Base-by-base conservation (phyloP, 2,888 invertebrate genomes). In the Drosophila meridiana region DNA sequence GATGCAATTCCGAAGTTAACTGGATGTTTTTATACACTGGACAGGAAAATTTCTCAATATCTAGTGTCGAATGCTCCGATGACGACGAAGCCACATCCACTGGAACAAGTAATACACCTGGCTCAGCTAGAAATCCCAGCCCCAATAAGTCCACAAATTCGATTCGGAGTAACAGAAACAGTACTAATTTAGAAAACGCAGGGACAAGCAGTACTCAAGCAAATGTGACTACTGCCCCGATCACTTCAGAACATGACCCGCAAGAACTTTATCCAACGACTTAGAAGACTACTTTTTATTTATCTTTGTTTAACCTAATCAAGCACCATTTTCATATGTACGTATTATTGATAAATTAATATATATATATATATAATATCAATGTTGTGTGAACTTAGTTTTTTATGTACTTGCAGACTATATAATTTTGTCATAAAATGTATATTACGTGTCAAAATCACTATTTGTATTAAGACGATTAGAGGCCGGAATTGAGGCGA, bases 41-140 rank as follows among this genome's bases (percentile, higher is more conserved):
- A 8, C 40, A 85, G 89, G 69, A 64, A 45, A 86, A 66, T 42
- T 62, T 70, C 7, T 75, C 77, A 30, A 61, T 73, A 63, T 89
- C 90, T 57, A 90, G 91, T 61, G 71, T 84, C 26, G 89, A 90
- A 43, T 73, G 64, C 42, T 90, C 90, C 3, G 91, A 90, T 43
- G 91, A 91, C 48, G 91, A 90, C 20, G 89, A 86, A 28, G 36
- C 68, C 28, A 7, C 57, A 47, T 55, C 78, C 28, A 50, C 59
- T 47, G 55, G 14, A 30, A 63, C 60, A 26, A 73, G 47, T 14
- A 43, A 48, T 40, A 26, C 60, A 32, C 38, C 67, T 34, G 47
- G 61, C 48, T n/a, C 66, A 30, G 36, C 64, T 30, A 47, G 28
- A 26, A 68, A 55, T 38, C 43, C 61, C 34, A 74, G 28, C 7